Percentiles rank a stretch among this genome's conserved stretches.
Conservation (phyloP, 2,888 invertebrate species). For the Rutpela maculata region DNA sequence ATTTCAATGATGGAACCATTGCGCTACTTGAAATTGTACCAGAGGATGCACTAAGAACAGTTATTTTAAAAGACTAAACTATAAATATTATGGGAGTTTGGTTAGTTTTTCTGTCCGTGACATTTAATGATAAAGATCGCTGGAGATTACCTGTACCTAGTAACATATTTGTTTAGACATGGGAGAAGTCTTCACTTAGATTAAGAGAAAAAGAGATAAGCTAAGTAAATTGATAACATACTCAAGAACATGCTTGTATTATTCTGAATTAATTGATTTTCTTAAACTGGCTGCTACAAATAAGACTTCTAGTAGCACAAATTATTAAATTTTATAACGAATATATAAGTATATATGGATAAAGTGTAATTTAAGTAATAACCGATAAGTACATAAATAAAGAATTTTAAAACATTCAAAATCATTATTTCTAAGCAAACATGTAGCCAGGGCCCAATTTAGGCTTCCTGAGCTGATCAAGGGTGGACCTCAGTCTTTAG, state of each 20-base stretch:
- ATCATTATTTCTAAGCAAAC: background rate
- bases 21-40: constrained; percentile 89
- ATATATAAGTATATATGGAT: background rate
- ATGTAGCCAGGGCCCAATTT: no score
- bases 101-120: background rate
- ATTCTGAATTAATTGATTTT: background rate
- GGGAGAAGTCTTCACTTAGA: constrained; percentile 1
- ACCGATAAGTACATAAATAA: background rate
- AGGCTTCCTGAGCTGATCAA: no score
- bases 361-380: background rate
- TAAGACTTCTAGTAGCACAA: background rate
- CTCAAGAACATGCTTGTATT: background rate
- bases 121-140: background rate
- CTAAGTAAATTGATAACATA: background rate
- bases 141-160: no score
- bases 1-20: constrained; percentile 95
- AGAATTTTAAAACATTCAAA: background rate
- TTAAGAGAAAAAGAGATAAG: background rate
- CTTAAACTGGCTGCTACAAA: no score
- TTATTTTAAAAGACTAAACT: constrained; percentile 71
- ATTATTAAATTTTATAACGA: background rate
- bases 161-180: background rate
- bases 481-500: no score
- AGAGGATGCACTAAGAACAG: constrained; percentile 91
- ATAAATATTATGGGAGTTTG: background rate